Conservation (phyloP, 2,113 vertebrate species). For the Pelobates fuscus region DNA sequence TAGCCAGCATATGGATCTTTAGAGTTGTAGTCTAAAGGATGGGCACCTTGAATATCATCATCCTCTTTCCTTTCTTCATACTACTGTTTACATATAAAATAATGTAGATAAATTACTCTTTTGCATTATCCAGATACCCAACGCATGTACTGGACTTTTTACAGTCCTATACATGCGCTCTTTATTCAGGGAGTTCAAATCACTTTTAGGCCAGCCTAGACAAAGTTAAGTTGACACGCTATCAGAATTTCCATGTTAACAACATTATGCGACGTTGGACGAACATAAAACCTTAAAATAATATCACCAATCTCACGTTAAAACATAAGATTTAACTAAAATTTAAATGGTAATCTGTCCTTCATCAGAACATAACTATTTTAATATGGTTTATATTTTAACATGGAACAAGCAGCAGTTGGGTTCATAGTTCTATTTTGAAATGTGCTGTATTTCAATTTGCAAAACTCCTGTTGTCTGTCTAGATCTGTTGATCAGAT, state of each 20-base stretch:
- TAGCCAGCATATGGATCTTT: no score
- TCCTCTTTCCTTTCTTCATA: neutral
- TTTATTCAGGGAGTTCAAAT: neutral
- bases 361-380: neutral
- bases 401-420: neutral
- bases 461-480: neutral
- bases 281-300: no score
- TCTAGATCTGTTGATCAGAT: constrained; percentile 16
- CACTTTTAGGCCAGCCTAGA: neutral
- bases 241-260: neutral
- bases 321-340: no score
- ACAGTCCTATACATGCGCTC: neutral
- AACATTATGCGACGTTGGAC: neutral
- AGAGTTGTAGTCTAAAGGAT: no score
- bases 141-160: neutral
- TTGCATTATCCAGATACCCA: neutral
- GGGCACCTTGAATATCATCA: no score
- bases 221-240: neutral
- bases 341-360: no score
- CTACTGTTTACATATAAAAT: neutral
- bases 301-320: no score
- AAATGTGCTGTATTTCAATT: neutral
- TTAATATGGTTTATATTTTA: constrained; percentile 5
- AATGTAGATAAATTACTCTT: neutral
- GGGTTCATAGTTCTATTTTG: neutral